A percentile compares a stretch with the other conserved stretches of the same genome.
Evolutionary conservation across 2,113 vertebrate genomes (phyloP).

Genomic region (Leiothrix lutea): DNA sequence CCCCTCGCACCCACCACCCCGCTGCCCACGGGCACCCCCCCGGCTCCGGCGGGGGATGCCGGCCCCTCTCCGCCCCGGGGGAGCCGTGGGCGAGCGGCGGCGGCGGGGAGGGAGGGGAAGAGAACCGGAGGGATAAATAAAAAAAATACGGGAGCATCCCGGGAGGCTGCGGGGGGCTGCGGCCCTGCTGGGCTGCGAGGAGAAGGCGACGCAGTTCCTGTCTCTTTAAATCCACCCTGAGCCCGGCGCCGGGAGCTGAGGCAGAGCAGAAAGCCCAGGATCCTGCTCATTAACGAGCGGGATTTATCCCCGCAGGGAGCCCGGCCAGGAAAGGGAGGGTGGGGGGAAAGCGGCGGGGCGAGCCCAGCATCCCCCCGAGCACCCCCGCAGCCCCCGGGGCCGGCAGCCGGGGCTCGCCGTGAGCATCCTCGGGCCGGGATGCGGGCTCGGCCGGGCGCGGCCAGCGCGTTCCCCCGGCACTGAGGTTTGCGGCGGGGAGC

Average conservation of each 20-base stretch:
- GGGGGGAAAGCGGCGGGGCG: neutral
- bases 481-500: too few relatives aligned
- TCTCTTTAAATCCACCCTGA: constrained; percentile 75
- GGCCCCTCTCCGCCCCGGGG: neutral
- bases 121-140: neutral
- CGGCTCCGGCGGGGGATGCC: neutral
- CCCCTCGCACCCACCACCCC: neutral
- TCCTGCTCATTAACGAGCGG: constrained; percentile 62
- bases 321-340: neutral
- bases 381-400: too few relatives aligned
- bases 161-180: constrained; percentile 55
- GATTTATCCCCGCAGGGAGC: constrained; percentile 64
- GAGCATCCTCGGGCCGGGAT: too few relatives aligned
- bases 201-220: constrained; percentile 65
- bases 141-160: neutral
- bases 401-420: too few relatives aligned
- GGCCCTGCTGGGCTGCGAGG: neutral
- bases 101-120: neutral
- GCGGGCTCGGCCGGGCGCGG: too few relatives aligned
- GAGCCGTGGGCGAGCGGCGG: too few relatives aligned
- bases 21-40: neutral
- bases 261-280: constrained; percentile 40
- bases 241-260: constrained; percentile 19
- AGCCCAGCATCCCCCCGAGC: neutral
- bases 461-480: too few relatives aligned